Evolutionary conservation across 1,140 invertebrate species (phyloP), one percentile per base, ranked within the genome.

Genomic region (Gonatopus flavifemur): DNA sequence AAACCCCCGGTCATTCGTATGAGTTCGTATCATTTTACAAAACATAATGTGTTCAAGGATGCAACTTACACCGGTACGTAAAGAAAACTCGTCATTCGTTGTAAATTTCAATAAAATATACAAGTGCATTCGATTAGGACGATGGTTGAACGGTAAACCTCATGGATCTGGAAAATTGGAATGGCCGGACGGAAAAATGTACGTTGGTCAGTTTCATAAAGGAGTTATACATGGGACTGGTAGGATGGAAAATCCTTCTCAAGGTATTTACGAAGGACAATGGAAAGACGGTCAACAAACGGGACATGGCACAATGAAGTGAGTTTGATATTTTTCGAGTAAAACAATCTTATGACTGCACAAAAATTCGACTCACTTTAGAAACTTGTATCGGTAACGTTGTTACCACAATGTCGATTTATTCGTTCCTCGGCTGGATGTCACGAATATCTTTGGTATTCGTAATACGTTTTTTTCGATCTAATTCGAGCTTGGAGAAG

Each of bases 231-330:
- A 88, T 72, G 91, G 91, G 28, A 85, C 78, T 66, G 88, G 87
- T 9, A 83, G 82, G 69, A 84, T 89, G 80, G 82, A 86, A 68
- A 83, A 83, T 40, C 82, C 84, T 7, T 80, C 55, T 16, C 70
- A 73, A 69, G 86, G 85, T 3, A 77, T 81, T 10, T 92, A 91
- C 63, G 88, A 93, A 74, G 92, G 93, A 0, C 82, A 87, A 52
- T 95, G 91, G 86, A 89, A 87, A 64, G 87, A 91, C 51, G 91
- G 90, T 24, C 82, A 87, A 53, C 87, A 93, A 72, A 88, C 91
- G 74, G 92, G 92, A 16, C 84, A 84, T 66, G 91, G 90, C 7
- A 81, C 81, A 16, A 85, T 91, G 72, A 89, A 85, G 80, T 90
- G 13, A 51, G 40, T 46, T 28, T 52, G 18, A 45, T 16, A 36